A percentile compares a stretch with the other conserved stretches of the same genome.
These are phyloP conservation scores for Caranx ignobilis DNA, from an alignment of 2,113 vertebrate genomes.

Conservation along the genomic window DNA sequence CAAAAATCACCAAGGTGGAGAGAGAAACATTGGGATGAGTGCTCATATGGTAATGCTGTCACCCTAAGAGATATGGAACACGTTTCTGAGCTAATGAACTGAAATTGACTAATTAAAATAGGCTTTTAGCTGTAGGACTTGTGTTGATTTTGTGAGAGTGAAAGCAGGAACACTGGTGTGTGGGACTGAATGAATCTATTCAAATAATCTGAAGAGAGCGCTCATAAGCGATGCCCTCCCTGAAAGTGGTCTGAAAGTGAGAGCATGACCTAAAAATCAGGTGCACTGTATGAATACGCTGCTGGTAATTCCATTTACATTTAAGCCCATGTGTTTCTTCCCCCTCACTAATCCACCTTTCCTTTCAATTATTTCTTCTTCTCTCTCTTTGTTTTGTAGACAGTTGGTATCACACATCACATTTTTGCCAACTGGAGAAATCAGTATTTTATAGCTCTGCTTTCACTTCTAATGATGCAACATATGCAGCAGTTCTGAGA, in stretches of 20 bases:
- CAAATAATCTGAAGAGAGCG: constrained; percentile 18
- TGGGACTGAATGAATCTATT: constrained; percentile 46
- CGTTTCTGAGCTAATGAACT: constrained; percentile 55
- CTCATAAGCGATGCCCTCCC: constrained; percentile 23
- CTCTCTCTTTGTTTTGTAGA: background rate
- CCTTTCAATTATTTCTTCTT: background rate
- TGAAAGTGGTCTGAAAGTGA: background rate
- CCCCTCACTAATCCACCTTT: background rate
- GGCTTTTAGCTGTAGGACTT: constrained; percentile 35
- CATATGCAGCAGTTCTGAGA: background rate
- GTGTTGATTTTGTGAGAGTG: constrained; percentile 48
- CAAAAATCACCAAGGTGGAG: constrained; percentile 62
- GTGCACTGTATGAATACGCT: constrained; percentile 5
- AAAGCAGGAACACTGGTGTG: constrained; percentile 32
- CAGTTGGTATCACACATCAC: background rate
- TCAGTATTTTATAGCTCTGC: background rate
- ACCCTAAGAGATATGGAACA: constrained; percentile 48
- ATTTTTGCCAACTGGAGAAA: background rate
- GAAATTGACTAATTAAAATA: constrained; percentile 62
- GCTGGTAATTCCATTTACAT: background rate
- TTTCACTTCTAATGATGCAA: background rate
- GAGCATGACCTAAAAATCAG: constrained; percentile 9
- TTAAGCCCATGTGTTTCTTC: background rate
- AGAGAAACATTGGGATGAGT: constrained; percentile 52
- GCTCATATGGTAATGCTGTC: constrained; percentile 56